Base-by-base conservation (phyloP, 2,797 vertebrate species). In the Pantherophis alleghaniensis region DNA sequence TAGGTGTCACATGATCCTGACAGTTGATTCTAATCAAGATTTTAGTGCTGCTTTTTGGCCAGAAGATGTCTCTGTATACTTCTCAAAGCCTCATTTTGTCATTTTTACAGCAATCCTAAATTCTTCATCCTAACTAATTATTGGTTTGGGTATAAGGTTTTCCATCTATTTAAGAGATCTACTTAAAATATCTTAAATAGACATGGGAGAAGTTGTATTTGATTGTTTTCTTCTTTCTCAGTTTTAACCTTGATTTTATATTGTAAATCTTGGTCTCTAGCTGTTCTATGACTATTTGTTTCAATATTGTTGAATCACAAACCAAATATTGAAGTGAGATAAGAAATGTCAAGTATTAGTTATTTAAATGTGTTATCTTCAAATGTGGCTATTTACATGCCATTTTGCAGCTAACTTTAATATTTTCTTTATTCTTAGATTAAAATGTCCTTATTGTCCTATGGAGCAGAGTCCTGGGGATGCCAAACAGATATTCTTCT, bases 401-500 rank as follows among this genome's bases (percentile, higher is more conserved):
- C 2, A 51, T 61, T 88, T 14, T 53, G 55, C 0, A 0, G 24
- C 91, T 79, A 10, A 47, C 28, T 92, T 69, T 95, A 59, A 89
- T 14, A 0, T 94, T 96, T 94, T 94, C 94, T 96, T 97, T 97
- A 88, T 96, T 91, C 96, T 93, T 95, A 98, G 98, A 94, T 98
- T 98, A 98, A 98, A 98, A 97, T 98, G 98, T 95, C 98, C 98
- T 37, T 98, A 98, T 97, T 98, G 98, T 96, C 98, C 98, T 0
- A 98, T 98, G 98, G 98, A 98, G 95, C 98, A 98, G 96, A 98
- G 98, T 88, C 98, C 98, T 37, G 98, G 98, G 96, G 98, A 98
- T 95, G 98, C 98, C 96, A 98, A 98, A 96, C 98, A 98, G 96
- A 98, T 98, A 97, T 98, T 98, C 97, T 98, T 98, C 98, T 98